Percentiles rank a stretch among this genome's conserved stretches.
Evolutionary conservation across 2,888 invertebrate species (phyloP).

Genomic region (Syrista parreyssii): DNA sequence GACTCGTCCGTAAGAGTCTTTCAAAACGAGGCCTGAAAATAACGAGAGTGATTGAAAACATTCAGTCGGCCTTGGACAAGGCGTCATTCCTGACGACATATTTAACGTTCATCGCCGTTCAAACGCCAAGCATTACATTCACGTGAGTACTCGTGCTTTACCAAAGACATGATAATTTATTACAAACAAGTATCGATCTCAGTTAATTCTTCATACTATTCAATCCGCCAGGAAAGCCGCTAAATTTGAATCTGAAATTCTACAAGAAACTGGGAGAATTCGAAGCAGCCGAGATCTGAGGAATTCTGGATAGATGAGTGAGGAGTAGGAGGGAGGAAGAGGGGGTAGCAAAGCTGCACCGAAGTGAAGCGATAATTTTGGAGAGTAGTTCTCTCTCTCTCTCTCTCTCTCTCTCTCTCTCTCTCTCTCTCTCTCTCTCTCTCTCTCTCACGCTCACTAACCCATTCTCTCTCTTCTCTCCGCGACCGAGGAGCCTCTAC

Average conservation of each 20-base stretch:
- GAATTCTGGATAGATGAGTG: not conserved
- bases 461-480: not conserved
- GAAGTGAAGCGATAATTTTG: constrained; percentile 36
- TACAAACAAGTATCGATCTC: not conserved
- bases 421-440: not conserved
- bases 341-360: not conserved
- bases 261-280: not conserved
- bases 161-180: not conserved
- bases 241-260: not conserved
- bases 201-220: not conserved
- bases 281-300: not conserved
- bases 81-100: constrained; percentile 27
- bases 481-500: not conserved
- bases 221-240: not conserved
- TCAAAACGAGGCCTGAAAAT: constrained; percentile 24
- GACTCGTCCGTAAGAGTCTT: not conserved
- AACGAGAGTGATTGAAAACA: constrained; percentile 31
- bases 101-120: constrained; percentile 19
- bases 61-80: constrained; percentile 29
- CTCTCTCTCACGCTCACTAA: not conserved
- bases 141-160: not conserved
- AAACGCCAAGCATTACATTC: not conserved
- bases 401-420: constrained; percentile 37
- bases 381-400: constrained; percentile 16
- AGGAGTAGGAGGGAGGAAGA: not conserved